Conservation (phyloP, 1,140 invertebrate species). For the Marisa cornuarietis region DNA sequence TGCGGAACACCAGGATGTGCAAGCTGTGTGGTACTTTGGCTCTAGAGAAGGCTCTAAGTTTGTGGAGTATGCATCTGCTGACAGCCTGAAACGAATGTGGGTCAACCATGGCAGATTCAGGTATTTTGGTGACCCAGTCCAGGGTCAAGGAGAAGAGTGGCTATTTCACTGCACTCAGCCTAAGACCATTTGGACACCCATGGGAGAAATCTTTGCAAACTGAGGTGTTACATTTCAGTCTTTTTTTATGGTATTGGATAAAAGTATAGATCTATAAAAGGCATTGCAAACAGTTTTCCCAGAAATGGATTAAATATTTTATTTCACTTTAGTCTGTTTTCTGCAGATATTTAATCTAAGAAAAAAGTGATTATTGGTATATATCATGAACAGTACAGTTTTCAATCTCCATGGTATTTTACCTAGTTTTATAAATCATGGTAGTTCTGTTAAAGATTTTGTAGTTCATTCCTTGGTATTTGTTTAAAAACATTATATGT, state of each 20-base stretch:
- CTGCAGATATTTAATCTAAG: not conserved
- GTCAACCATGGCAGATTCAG: conserved; percentile 63
- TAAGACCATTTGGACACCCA: conserved; percentile 69
- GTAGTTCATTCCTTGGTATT: not conserved
- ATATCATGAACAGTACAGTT: too few species aligned
- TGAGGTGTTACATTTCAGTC: conserved; percentile 34
- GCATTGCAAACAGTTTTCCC: not conserved
- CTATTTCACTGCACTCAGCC: conserved; percentile 65
- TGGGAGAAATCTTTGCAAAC: conserved; percentile 71
- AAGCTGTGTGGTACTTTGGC: conserved; percentile 67
- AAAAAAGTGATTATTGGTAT: not conserved
- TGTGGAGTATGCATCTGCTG: conserved; percentile 64
- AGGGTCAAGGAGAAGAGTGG: conserved; percentile 67
- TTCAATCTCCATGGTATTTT: not conserved
- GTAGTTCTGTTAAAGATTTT: not conserved
- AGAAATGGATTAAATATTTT: too few species aligned
- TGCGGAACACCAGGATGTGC: conserved; percentile 67
- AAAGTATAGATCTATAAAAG: not conserved
- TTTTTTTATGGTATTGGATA: not conserved
- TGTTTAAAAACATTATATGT: not conserved
- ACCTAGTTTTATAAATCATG: too few species aligned
- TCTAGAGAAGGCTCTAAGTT: conserved; percentile 63
- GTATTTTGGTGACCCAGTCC: conserved; percentile 54
- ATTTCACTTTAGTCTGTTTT: not conserved
- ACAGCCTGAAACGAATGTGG: conserved; percentile 68